Evolutionary conservation across 1,140 invertebrate genomes (phyloP).

Genomic region (Marisa cornuarietis): DNA sequence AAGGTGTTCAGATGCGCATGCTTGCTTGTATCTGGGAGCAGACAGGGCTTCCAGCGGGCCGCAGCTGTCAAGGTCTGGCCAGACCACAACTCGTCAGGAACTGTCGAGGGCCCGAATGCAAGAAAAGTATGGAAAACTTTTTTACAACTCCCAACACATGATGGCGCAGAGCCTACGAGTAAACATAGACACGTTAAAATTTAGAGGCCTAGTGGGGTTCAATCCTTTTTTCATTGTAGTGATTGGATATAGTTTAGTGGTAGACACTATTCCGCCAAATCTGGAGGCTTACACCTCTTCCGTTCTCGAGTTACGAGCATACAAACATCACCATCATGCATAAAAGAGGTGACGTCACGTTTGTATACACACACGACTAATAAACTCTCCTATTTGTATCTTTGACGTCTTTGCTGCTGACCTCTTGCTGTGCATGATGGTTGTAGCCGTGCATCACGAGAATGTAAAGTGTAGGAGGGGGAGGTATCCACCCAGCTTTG

Average conservation of each 20-base stretch:
- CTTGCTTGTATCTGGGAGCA: conserved; percentile 45
- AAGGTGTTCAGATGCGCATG: conserved; percentile 41
- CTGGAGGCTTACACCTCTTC: neutral
- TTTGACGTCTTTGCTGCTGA: no score
- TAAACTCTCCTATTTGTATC: no score
- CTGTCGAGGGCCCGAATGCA: conserved; percentile 35
- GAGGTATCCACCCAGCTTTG: no score
- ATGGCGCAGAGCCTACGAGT: neutral
- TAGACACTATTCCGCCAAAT: neutral
- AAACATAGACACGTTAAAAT: neutral
- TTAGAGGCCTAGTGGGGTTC: conserved; percentile 6
- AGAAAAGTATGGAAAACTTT: neutral
- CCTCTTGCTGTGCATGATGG: no score
- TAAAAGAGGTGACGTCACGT: no score
- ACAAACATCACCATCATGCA: no score
- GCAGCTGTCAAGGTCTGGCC: conserved; percentile 35
- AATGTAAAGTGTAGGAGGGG: no score
- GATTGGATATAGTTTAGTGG: neutral
- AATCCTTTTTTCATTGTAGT: neutral
- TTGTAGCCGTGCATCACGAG: no score
- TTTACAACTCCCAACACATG: conserved; percentile 4
- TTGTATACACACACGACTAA: no score
- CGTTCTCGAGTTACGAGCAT: neutral
- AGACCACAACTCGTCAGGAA: conserved; percentile 31
- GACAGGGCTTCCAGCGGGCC: conserved; percentile 35